phyloP scores from a whole-genome alignment of 2,888 invertebrate species.

The Crepidodera aurea region DNA sequence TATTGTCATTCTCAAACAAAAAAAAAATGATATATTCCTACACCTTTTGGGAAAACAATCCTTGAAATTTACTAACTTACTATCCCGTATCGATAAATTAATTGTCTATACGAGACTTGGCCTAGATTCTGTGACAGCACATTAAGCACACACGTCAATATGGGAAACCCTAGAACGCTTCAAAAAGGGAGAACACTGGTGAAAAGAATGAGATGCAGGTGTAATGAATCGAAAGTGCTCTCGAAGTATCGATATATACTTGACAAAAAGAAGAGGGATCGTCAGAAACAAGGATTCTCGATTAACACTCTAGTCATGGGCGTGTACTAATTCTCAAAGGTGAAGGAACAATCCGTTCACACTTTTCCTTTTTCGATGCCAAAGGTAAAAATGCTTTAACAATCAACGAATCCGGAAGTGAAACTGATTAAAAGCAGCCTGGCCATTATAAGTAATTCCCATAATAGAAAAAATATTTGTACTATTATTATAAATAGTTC shows the following conservation, averaged over 20 bases:
- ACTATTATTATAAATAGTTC: no score
- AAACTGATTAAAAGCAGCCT: no score
- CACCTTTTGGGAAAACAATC: no score
- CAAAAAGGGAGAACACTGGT: constrained; percentile 21
- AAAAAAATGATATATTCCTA: no score
- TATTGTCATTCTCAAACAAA: no score
- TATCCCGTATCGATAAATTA: not conserved
- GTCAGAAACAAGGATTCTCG: constrained; percentile 59
- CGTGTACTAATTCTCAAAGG: not conserved
- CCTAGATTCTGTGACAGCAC: constrained; percentile 18
- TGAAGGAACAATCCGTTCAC: no score
- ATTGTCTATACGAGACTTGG: constrained; percentile 3
- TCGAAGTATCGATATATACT: constrained; percentile 53
- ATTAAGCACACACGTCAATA: constrained; percentile 25
- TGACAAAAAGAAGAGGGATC: constrained; percentile 50
- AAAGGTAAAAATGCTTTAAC: no score
- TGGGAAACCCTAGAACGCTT: constrained; percentile 12
- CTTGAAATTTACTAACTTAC: not conserved
- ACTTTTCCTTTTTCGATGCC: no score
- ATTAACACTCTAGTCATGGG: constrained; percentile 50
- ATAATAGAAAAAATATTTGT: no score
- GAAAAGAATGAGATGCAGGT: constrained; percentile 39
- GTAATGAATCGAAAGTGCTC: constrained; percentile 55
- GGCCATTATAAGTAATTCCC: no score
- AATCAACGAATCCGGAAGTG: no score